Conservation (phyloP, 2,113 vertebrate genomes). For the Elephantulus edwardii region DNA sequence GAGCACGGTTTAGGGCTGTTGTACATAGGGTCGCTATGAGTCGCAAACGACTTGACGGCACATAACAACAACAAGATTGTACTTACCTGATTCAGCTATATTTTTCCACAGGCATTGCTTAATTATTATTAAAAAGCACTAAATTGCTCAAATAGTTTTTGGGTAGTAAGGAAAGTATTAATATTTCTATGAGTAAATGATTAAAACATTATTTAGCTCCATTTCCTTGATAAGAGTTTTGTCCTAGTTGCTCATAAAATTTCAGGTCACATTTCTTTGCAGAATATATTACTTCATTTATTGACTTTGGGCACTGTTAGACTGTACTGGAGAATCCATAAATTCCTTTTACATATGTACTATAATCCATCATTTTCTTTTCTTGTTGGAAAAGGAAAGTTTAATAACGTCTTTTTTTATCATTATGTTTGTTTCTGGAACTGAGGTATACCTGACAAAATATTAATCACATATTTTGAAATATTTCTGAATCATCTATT, state of each 20-base stretch:
- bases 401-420: not conserved
- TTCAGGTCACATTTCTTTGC: not conserved
- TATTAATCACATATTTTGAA: slow-evolving; percentile 22
- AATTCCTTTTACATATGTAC: not conserved
- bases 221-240: not conserved
- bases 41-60: no score
- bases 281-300: not conserved
- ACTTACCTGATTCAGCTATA: not conserved
- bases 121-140: not conserved
- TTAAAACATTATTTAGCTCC: not conserved
- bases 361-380: not conserved
- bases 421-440: not conserved
- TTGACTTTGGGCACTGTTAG: not conserved
- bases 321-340: not conserved
- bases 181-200: not conserved
- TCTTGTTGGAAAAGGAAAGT: not conserved
- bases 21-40: no score
- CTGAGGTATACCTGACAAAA: not conserved
- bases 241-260: not conserved
- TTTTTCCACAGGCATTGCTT: not conserved
- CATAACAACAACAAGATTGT: no score
- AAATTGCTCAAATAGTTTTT: not conserved
- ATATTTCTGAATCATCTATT: not conserved
- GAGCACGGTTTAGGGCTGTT: no score
- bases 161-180: not conserved